These are phyloP conservation scores for Ecdyonurus torrentis DNA, from an alignment of 2,888 invertebrate species.

Conservation along the genomic window DNA sequence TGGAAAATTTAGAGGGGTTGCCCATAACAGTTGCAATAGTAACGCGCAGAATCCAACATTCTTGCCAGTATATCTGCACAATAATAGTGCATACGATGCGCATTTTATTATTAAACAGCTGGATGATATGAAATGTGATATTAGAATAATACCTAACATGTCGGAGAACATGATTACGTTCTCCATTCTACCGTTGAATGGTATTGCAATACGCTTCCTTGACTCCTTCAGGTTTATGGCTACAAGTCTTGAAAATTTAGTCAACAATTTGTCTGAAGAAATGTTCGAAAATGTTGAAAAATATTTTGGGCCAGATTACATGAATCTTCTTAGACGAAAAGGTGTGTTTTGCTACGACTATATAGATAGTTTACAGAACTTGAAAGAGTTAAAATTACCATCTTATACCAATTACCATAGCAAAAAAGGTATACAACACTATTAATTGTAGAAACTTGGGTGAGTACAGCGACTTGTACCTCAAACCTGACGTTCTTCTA, in stretches of 20 bases:
- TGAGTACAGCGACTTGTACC: conserved; percentile 22
- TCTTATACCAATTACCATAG: background rate
- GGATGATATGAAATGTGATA: background rate
- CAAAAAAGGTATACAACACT: background rate
- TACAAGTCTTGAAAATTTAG: background rate
- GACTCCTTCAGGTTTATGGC: background rate
- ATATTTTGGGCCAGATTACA: background rate
- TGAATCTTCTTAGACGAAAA: background rate
- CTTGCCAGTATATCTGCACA: background rate
- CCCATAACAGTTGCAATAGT: background rate
- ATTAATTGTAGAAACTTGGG: conserved; percentile 20
- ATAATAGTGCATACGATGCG: background rate
- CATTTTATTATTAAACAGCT: background rate
- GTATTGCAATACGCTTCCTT: background rate
- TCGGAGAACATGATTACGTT: background rate
- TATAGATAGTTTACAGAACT: background rate
- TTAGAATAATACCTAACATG: background rate
- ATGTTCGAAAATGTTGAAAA: background rate
- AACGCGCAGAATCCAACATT: background rate
- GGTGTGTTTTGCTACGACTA: background rate
- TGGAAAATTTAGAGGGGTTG: background rate
- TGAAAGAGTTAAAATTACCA: background rate
- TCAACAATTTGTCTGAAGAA: background rate
- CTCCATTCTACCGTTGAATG: background rate
- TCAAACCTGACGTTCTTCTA: conserved; percentile 22